Evolutionary conservation across 2,888 invertebrate genomes (phyloP), one percentile per base, ranked within the genome.

Genomic region (Pseudanteris insignis): DNA sequence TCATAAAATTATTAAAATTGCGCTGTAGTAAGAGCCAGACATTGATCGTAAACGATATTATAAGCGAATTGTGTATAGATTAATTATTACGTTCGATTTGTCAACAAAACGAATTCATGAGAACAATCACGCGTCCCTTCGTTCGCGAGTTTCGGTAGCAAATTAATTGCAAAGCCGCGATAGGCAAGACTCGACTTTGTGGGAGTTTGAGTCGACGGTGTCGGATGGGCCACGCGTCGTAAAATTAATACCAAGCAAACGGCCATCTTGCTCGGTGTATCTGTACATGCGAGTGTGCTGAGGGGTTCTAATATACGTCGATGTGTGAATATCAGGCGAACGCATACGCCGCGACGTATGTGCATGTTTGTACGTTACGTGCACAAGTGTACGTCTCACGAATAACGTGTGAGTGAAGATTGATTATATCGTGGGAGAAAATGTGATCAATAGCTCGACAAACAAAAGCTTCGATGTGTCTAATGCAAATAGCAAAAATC

Each of bases 381-480:
- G 67, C 54, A 58, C 71, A 73, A 71, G 70, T 67, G 67, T 67
- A 66, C 60, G 68, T 48, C 67, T 62, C 66, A 64, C 53, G 54
- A 66, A 65, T 65, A 63, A 61, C 66, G 72, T 75, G 71, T 73
- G 74, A 71, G 76, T 70, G 74, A 78, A 79, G 79, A 79, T 79
- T 79, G 79, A 79, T 79, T 79, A 78, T 77, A 74, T 75, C 74
- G 68, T 74, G 72, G 72, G 77, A 75, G 78, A 79, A 79, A 79
- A 79, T 79, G 76, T 79, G 78, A 79, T 79, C 79, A 79, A 79
- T 79, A 79, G 74, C 73, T 70, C 68, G 70, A 70, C 77, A 77
- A 78, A 78, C 78, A 78, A 78, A 78, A 74, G 73, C 71, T 68
- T 63, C 69, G 70, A 70, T 70, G 71, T 64, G 63, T 71, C 72